Evolutionary conservation across 1,140 invertebrate species (phyloP).

Genomic region (Stegodyphus dumicola): DNA sequence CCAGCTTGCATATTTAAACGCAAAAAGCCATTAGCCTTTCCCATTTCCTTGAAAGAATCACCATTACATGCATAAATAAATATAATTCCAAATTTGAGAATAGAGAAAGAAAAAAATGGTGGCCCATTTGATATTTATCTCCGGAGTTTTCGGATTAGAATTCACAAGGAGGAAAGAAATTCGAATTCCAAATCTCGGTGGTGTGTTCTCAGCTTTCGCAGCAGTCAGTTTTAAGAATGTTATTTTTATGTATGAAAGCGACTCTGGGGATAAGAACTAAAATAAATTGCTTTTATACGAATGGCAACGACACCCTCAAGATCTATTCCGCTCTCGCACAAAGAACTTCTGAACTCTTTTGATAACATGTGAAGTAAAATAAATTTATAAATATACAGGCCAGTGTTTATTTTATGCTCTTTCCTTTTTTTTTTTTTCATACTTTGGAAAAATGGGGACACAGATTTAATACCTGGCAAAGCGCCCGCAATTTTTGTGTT

Average conservation of each 20-base stretch:
- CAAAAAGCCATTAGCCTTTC: too few relatives aligned
- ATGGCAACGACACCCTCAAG: conserved; percentile 26
- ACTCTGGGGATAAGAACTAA: conserved; percentile 18
- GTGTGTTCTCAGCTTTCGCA: conserved; percentile 2
- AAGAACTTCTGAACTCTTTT: conserved; percentile 52
- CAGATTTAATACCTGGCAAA: conserved; percentile 38
- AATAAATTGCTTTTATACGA: conserved; percentile 57
- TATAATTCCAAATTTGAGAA: background rate
- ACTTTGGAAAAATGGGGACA: conserved; percentile 5
- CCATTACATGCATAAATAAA: too few relatives aligned
- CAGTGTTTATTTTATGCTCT: conserved; percentile 17
- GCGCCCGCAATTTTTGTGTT: conserved; percentile 1
- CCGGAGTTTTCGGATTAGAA: conserved; percentile 15
- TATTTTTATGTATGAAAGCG: conserved; percentile 49
- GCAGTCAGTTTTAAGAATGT: conserved; percentile 14
- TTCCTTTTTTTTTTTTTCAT: conserved; percentile 11
- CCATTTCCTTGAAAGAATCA: too few relatives aligned
- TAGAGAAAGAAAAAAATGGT: background rate
- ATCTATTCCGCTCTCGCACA: conserved; percentile 39
- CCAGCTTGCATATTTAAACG: too few relatives aligned
- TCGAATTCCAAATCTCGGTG: conserved; percentile 39
- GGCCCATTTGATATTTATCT: conserved; percentile 41
- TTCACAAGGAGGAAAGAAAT: conserved; percentile 9
- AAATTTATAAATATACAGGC: conserved; percentile 24
- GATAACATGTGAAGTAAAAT: conserved; percentile 19